Conservation (phyloP, 1,140 invertebrate species). For the Meteorus sp. region DNA sequence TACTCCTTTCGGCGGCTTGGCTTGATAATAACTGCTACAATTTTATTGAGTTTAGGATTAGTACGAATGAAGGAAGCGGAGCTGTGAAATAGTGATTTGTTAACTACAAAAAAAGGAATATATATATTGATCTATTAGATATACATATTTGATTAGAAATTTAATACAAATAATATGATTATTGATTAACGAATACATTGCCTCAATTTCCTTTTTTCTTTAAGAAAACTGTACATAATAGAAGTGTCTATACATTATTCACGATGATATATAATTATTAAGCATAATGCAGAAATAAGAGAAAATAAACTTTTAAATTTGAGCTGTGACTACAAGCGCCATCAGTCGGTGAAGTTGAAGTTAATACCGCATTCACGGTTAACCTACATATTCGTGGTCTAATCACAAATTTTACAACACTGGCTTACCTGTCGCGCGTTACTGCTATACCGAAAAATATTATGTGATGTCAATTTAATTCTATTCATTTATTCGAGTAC, state of each 20-base stretch:
- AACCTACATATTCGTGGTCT: too few relatives aligned
- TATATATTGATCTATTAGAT: background rate
- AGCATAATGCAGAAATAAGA: too few relatives aligned
- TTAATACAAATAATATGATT: conserved; percentile 48
- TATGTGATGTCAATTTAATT: too few relatives aligned
- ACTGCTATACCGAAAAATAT: too few relatives aligned
- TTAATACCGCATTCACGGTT: too few relatives aligned
- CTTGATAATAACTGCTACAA: conserved; percentile 23
- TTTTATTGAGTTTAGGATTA: conserved; percentile 36
- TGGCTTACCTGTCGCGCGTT: too few relatives aligned
- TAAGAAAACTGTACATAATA: background rate
- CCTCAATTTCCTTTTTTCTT: conserved; percentile 11
- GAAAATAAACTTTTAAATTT: too few relatives aligned
- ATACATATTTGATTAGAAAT: conserved; percentile 27
- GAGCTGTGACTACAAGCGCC: too few relatives aligned
- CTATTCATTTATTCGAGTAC: too few relatives aligned
- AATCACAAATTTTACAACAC: too few relatives aligned
- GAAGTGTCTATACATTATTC: too few relatives aligned
- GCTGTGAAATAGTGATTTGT: conserved; percentile 58
- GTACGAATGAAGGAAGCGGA: conserved; percentile 48
- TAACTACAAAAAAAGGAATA: conserved; percentile 34
- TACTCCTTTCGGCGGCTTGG: conserved; percentile 29
- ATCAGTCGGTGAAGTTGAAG: too few relatives aligned
- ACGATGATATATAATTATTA: background rate
- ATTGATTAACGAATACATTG: background rate